These are phyloP conservation scores for Proales similis DNA, from an alignment of 1,140 invertebrate genomes.

Conservation along the genomic window DNA sequence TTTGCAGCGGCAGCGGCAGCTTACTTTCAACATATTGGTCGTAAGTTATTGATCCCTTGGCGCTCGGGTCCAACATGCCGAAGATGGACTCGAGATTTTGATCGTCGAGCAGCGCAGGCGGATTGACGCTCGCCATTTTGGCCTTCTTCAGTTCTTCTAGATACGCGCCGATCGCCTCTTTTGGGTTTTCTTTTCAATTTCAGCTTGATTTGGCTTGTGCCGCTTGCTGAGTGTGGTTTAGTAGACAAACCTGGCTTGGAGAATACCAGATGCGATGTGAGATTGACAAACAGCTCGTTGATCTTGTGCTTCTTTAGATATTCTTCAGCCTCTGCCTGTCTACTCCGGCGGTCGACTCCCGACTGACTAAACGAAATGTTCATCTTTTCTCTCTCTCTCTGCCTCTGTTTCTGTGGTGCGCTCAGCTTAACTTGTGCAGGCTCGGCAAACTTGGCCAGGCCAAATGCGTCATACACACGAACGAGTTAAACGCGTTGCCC, in stretches of 20 bases:
- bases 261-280: slow-evolving; percentile 43
- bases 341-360: too few species aligned
- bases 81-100: slow-evolving; percentile 45
- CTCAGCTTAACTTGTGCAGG: too few species aligned
- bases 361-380: too few species aligned
- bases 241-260: slow-evolving; percentile 42
- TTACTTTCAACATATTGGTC: slow-evolving; percentile 45
- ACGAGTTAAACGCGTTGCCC: too few species aligned
- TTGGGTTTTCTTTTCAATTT: slow-evolving; percentile 42
- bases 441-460: too few species aligned
- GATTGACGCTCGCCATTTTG: slow-evolving; percentile 40
- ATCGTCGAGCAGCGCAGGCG: slow-evolving; percentile 45
- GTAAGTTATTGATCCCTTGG: slow-evolving; percentile 42
- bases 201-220: neutral
- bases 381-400: too few species aligned
- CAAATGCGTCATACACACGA: too few species aligned
- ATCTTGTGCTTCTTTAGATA: slow-evolving; percentile 44
- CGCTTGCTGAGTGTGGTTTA: neutral
- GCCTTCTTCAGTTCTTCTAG: slow-evolving; percentile 43
- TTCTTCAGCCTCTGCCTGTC: slow-evolving; percentile 42
- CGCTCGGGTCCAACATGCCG: slow-evolving; percentile 47
- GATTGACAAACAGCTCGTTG: slow-evolving; percentile 43
- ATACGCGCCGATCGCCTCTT: slow-evolving; percentile 42
- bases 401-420: too few species aligned
- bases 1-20: neutral